These are phyloP conservation scores for Hylomyscus alleni DNA, from an alignment of 2,797 vertebrate species.

Conservation along the genomic window DNA sequence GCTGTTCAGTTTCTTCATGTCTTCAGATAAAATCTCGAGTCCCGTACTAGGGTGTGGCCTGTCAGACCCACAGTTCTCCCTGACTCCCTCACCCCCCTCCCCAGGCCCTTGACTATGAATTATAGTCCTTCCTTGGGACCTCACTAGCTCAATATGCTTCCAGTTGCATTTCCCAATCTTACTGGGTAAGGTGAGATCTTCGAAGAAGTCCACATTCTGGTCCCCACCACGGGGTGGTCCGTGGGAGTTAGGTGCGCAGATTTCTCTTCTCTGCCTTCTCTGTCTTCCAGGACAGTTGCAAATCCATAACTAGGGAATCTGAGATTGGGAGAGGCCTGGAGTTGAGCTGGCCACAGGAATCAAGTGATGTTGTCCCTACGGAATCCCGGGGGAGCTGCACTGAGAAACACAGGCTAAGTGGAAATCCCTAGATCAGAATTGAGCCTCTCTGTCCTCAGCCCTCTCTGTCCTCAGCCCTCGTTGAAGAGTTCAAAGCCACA, in stretches of 20 bases:
- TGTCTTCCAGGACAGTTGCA: accelerated
- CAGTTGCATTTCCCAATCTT: background rate
- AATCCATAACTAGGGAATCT: background rate
- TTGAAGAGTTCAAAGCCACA: background rate
- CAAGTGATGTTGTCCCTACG: too few species aligned
- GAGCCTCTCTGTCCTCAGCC: background rate
- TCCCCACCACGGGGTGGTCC: accelerated
- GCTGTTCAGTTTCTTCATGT: background rate
- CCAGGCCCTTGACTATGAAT: background rate
- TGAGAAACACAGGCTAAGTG: too few species aligned
- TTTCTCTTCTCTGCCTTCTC: background rate
- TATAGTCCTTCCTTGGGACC: too few species aligned
- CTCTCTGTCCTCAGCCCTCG: background rate
- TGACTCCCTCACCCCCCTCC: too few species aligned
- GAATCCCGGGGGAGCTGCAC: accelerated
- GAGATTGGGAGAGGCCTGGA: background rate
- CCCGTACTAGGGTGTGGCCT: background rate
- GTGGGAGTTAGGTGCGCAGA: background rate
- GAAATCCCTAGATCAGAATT: background rate
- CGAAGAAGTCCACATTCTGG: background rate
- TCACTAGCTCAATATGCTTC: background rate
- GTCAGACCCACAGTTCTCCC: accelerated
- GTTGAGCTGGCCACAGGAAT: background rate
- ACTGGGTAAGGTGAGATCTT: background rate
- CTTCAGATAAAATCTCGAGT: background rate